Conservation (phyloP, 2,113 vertebrate species). For the Mastomys coucha region DNA sequence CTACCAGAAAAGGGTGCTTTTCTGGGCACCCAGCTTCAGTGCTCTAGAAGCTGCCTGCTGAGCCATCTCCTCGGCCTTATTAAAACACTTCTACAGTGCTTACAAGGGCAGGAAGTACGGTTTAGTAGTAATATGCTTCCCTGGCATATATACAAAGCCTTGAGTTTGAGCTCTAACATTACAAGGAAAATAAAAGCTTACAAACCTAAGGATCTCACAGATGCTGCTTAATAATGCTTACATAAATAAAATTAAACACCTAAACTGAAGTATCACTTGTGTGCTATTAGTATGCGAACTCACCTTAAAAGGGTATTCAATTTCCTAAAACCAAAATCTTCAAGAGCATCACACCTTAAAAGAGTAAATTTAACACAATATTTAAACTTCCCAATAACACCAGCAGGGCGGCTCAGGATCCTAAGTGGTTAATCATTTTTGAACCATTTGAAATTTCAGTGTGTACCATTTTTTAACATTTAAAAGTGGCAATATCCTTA, state of each 20-base stretch:
- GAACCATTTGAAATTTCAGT: constrained; percentile 3
- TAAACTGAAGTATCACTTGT: background rate
- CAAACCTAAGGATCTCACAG: background rate
- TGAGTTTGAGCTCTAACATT: background rate
- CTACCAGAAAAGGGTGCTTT: background rate
- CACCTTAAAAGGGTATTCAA: background rate
- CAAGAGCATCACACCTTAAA: constrained; percentile 8
- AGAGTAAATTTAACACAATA: background rate
- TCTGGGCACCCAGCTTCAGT: background rate
- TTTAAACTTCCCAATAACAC: background rate
- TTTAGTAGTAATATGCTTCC: background rate
- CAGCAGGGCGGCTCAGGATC: background rate
- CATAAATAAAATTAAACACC: background rate
- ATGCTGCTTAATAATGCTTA: background rate
- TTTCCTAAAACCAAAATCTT: background rate
- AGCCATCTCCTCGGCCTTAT: too few species aligned
- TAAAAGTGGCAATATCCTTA: background rate
- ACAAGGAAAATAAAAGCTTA: background rate
- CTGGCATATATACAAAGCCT: background rate
- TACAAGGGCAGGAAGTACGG: background rate
- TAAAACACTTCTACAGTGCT: background rate
- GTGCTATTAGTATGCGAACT: background rate
- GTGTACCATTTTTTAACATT: background rate
- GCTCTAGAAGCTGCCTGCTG: background rate
- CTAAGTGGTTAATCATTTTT: background rate